Conservation (phyloP, 2,888 invertebrate species). For the Drosophila lutescens region DNA sequence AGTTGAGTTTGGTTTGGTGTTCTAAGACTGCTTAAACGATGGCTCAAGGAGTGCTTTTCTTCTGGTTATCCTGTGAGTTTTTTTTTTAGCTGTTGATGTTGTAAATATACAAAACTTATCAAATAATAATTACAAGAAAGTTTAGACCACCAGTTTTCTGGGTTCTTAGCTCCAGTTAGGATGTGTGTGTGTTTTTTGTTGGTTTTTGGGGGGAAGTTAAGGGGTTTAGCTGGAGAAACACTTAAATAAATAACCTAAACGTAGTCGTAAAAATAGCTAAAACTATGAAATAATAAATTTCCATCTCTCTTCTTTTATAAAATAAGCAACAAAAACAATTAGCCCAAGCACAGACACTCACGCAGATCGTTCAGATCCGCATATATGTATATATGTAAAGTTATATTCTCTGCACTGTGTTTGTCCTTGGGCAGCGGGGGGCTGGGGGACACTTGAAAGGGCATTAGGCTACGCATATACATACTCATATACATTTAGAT, state of each 20-base stretch:
- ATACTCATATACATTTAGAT: conserved; percentile 30
- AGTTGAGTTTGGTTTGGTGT: conserved; percentile 28
- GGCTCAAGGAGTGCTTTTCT: conserved; percentile 24
- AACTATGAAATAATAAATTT: conserved; percentile 70
- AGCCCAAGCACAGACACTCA: conserved; percentile 43
- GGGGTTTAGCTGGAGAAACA: conserved; percentile 54
- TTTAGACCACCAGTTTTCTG: conserved; percentile 52
- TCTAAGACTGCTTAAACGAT: conserved; percentile 27
- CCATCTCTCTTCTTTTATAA: conserved; percentile 58
- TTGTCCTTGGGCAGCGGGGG: conserved; percentile 16
- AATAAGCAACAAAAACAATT: conserved; percentile 82
- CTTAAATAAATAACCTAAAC: conserved; percentile 71
- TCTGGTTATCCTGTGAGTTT: conserved; percentile 24
- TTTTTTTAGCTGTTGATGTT: conserved; percentile 34
- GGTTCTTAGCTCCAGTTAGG: conserved; percentile 51
- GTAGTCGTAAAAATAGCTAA: conserved; percentile 53
- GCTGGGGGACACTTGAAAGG: conserved; percentile 37
- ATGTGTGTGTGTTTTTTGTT: conserved; percentile 30
- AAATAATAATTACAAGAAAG: conserved; percentile 73
- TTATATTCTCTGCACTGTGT: not conserved
- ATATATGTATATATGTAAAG: not conserved
- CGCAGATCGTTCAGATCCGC: conserved; percentile 7
- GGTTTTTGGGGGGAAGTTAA: conserved; percentile 27
- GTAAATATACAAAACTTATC: conserved; percentile 61
- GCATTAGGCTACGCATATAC: conserved; percentile 67